A percentile compares a stretch with the other conserved stretches of the same genome.
Conservation (phyloP, 2,888 invertebrate species). For the Eristalis tenax region DNA sequence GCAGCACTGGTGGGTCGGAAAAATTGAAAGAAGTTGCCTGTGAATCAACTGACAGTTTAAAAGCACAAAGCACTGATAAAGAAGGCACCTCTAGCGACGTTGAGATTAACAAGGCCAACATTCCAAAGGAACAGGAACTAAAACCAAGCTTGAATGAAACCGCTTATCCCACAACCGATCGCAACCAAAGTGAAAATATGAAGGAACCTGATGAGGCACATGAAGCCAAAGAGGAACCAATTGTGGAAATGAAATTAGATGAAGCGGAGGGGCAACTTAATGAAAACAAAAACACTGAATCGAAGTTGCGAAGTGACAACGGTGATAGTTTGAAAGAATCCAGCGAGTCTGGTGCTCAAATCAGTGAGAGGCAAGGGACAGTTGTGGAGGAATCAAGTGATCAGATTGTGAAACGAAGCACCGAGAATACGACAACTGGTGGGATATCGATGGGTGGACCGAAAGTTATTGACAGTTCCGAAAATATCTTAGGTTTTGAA, state of each 20-base stretch:
- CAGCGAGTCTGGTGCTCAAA: neutral
- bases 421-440: neutral
- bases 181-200: neutral
- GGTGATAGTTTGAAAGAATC: neutral
- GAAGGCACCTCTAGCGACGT: neutral
- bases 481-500: neutral
- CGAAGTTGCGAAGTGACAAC: neutral
- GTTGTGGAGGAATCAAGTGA: neutral
- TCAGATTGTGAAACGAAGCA: neutral
- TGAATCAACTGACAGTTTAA: neutral
- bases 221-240: neutral
- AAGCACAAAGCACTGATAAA: neutral
- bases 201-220: neutral
- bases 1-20: neutral
- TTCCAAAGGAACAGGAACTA: neutral
- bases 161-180: neutral
- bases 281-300: neutral
- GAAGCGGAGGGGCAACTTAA: neutral
- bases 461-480: neutral
- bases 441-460: neutral
- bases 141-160: neutral
- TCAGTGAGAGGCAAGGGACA: neutral
- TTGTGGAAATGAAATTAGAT: neutral
- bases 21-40: neutral
- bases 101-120: neutral